Evolutionary conservation across 2,797 vertebrate genomes (phyloP), one percentile per base, ranked within the genome.

Genomic region (Platyrinchus mystaceus): DNA sequence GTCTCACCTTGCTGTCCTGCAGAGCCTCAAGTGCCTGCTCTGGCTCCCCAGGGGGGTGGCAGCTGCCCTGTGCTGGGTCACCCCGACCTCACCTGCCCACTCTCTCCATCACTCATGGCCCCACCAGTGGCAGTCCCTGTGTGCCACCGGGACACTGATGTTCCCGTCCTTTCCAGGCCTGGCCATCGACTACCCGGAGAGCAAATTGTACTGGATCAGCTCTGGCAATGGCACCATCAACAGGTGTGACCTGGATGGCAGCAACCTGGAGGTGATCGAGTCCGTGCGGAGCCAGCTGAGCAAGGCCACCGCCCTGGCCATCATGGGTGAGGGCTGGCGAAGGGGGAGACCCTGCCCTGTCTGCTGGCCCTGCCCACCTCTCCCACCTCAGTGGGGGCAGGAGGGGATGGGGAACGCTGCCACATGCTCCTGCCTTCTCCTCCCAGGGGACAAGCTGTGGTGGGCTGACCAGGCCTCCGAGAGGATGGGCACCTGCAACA

Each of bases 171-270:
- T 90, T 60, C 39, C 94, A 99, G 99, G 99, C 28, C 97, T 99
- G 92, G 99, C 99, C 24, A 99, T 99, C 20, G 99, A 99, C 97
- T 99, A 98, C 95, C 97, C 98, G 0, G 98, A 98, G 53, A 98
- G 98, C 96, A 99, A 98, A 60, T 97, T 99, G 26, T 99, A 99
- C 97, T 99, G 99, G 99, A 98, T 99, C 98, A 99, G 99, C 97
- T 99, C 99, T 19, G 98, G 98, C 73, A 99, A 99, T 3, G 96
- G 98, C 97, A 99, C 99, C 83, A 98, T 99, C 96, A 99, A 98
- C 93, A 98, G 98, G 77, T 99, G 99, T 94, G 98, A 98, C 94
- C 95, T 99, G 95, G 98, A 99, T 0, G 99, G 99, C 69, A 98
- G 97, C 4, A 98, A 96, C 23, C 97, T 98, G 60, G 99, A 99